A percentile compares a stretch with the other conserved stretches of the same genome.
Conservation (phyloP, 2,113 vertebrate species). For the Cyanoramphus novaezelandiae region DNA sequence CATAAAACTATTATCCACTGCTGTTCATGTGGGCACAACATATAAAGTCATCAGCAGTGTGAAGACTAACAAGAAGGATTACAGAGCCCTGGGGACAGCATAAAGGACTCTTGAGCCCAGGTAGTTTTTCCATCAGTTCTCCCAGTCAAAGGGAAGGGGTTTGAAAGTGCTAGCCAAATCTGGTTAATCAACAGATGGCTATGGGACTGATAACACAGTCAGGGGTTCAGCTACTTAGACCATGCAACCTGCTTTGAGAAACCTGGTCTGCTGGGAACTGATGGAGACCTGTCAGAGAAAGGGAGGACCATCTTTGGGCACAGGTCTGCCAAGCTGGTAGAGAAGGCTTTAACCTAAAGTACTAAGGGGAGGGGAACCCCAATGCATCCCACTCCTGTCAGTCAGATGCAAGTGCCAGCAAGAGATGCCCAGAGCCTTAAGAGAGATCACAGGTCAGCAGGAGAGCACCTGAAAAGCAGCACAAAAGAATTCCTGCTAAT, state of each 20-base stretch:
- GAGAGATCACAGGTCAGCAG: neutral
- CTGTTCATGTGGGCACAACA: neutral
- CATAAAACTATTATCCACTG: neutral
- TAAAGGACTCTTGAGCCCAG: neutral
- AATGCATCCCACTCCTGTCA: neutral
- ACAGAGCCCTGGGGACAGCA: neutral
- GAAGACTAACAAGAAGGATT: neutral
- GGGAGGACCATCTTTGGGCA: neutral
- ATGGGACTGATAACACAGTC: neutral
- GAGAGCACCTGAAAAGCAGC: neutral
- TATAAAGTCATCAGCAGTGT: neutral
- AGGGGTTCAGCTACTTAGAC: neutral
- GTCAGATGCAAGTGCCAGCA: neutral
- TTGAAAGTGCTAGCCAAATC: neutral
- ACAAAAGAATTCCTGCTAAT: neutral
- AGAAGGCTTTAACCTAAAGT: neutral
- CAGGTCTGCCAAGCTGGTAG: neutral
- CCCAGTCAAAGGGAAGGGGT: neutral
- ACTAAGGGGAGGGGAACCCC: neutral
- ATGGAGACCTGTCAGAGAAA: neutral
- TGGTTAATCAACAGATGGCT: neutral
- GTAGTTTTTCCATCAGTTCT: neutral
- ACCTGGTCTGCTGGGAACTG: neutral
- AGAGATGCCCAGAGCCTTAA: neutral
- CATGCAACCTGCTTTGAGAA: neutral